phyloP scores from a whole-genome alignment of 2,888 invertebrate genomes.

The Apotomis turbidana region DNA sequence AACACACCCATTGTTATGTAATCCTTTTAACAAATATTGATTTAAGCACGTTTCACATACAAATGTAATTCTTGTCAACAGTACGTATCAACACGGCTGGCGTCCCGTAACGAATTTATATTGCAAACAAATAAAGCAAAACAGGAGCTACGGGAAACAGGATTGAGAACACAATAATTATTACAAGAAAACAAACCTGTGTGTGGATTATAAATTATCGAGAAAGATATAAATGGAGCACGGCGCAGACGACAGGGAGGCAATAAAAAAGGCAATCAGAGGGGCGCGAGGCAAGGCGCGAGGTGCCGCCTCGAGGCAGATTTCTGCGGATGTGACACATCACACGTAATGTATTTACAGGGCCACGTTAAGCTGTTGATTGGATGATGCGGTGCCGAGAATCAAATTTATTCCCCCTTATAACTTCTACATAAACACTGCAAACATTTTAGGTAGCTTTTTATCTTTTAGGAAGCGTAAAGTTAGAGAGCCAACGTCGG shows the following conservation, averaged over 20 bases:
- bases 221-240: conserved; percentile 49
- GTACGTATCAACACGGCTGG: background rate
- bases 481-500: conserved; percentile 38
- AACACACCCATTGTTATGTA: background rate
- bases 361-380: conserved; percentile 57
- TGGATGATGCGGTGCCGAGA: conserved; percentile 55
- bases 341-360: conserved; percentile 60
- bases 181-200: conserved; percentile 35
- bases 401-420: conserved; percentile 48
- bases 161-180: conserved; percentile 25
- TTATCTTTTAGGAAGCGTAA: conserved; percentile 35
- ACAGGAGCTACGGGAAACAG: conserved; percentile 12
- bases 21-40: background rate
- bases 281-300: conserved; percentile 45
- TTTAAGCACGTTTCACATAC: background rate
- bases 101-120: background rate
- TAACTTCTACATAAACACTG: conserved; percentile 33
- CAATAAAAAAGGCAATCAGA: conserved; percentile 69
- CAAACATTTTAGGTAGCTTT: conserved; percentile 19
- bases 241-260: conserved; percentile 50
- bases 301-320: conserved; percentile 47
- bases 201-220: conserved; percentile 39
- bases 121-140: conserved; percentile 16
- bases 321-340: conserved; percentile 56
- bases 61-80: background rate